Conservation (phyloP, 1,140 invertebrate species). For the Hylaeus volcanicus region DNA sequence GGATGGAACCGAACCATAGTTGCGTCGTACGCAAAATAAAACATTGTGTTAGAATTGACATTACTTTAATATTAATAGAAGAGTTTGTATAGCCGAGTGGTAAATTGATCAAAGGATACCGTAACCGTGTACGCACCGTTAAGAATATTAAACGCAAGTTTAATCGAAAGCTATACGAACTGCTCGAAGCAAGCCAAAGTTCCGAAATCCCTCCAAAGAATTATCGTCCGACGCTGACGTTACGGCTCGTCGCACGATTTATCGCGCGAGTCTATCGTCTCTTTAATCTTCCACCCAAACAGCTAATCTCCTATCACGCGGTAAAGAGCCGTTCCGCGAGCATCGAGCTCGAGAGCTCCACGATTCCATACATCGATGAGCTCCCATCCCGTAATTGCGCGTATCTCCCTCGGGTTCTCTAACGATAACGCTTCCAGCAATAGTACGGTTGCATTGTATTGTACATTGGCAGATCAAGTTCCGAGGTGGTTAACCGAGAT, state of each 20-base stretch:
- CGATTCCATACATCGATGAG: constrained; percentile 58
- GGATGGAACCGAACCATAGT: neutral
- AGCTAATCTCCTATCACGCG: constrained; percentile 43
- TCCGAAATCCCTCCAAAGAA: neutral
- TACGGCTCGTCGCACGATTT: too few species aligned
- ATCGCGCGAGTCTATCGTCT: constrained; percentile 1
- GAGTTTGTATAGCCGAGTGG: too few species aligned
- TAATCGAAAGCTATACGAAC: too few species aligned
- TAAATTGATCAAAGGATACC: too few species aligned
- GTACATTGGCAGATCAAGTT: constrained; percentile 59
- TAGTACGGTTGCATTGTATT: constrained; percentile 52
- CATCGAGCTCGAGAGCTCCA: constrained; percentile 32
- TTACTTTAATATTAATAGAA: too few species aligned
- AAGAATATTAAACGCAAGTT: too few species aligned
- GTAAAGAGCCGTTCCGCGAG: constrained; percentile 32
- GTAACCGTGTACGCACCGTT: too few species aligned
- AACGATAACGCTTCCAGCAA: constrained; percentile 55
- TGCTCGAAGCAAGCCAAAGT: neutral
- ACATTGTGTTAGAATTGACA: too few species aligned
- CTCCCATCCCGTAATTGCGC: constrained; percentile 61
- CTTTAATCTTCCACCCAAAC: constrained; percentile 24
- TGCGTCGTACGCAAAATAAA: too few species aligned
- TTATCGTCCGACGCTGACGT: neutral
- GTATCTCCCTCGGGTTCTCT: constrained; percentile 48
- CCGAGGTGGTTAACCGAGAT: constrained; percentile 35